These are phyloP conservation scores for Coccyzus lansbergi DNA, from an alignment of 2,797 vertebrate species.

Conservation along the genomic window DNA sequence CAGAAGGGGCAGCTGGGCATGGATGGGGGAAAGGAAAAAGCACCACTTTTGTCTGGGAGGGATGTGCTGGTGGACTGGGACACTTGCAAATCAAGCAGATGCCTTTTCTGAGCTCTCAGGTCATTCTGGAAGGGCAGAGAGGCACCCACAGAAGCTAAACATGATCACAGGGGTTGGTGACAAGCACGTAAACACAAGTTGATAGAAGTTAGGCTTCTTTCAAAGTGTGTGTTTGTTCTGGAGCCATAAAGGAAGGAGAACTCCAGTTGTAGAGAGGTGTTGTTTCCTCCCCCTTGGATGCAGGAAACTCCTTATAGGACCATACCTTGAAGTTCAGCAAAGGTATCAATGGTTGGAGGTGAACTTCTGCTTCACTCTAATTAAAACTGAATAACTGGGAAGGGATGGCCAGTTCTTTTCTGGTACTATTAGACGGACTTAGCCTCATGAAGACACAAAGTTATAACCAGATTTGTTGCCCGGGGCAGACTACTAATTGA, in stretches of 20 bases:
- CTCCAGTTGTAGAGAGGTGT: not conserved
- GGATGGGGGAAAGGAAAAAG: not conserved
- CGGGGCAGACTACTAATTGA: not conserved
- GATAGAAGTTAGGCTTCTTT: not conserved
- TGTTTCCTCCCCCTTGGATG: not conserved
- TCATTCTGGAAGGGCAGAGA: not conserved
- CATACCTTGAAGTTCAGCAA: not conserved
- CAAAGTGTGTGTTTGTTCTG: not conserved
- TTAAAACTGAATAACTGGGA: not conserved
- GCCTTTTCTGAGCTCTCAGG: not conserved
- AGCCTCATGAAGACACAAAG: not conserved
- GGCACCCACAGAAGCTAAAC: fast-evolving
- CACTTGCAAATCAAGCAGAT: not conserved
- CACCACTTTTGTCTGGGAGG: not conserved
- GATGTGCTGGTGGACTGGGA: not conserved
- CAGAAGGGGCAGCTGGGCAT: fast-evolving
- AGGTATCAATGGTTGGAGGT: not conserved
- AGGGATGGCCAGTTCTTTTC: not conserved
- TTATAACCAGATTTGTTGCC: not conserved
- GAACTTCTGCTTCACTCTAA: not conserved
- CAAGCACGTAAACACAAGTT: not conserved
- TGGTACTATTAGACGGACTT: not conserved
- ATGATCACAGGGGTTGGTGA: not conserved
- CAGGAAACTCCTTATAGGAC: not conserved
- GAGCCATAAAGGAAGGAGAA: not conserved